phyloP scores from a whole-genome alignment of 2,797 vertebrate genomes.

The Cyclura pinguis region DNA sequence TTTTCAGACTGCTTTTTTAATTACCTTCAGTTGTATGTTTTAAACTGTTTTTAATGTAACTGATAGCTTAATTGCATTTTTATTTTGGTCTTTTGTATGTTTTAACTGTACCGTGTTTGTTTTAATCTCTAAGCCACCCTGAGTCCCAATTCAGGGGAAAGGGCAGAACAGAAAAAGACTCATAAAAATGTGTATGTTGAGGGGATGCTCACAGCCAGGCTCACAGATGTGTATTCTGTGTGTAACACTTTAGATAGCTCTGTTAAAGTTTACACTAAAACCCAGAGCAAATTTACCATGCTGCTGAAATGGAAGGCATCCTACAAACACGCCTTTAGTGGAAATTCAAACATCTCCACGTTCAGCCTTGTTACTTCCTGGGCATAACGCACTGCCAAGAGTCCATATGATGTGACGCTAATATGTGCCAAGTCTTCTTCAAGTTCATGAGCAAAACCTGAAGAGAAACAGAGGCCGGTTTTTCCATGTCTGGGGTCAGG shows the following conservation, averaged over 20 bases:
- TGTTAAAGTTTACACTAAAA: background rate
- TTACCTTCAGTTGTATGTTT: background rate
- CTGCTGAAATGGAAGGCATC: too few species aligned
- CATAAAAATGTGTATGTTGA: too few species aligned
- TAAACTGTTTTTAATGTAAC: background rate
- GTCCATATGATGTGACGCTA: background rate
- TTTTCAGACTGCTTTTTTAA: background rate
- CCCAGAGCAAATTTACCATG: background rate
- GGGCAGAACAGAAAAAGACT: too few species aligned
- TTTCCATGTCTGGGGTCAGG: too few species aligned
- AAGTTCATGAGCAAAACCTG: background rate
- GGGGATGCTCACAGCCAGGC: too few species aligned
- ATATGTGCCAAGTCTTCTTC: background rate
- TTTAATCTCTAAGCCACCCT: too few species aligned
- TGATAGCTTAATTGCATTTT: background rate
- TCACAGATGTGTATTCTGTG: too few species aligned
- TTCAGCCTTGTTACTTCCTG: background rate
- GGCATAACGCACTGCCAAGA: background rate
- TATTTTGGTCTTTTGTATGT: too few species aligned
- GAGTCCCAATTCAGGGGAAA: too few species aligned
- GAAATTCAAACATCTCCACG: background rate
- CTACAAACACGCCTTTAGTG: background rate
- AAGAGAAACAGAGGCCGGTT: background rate
- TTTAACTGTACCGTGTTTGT: too few species aligned
- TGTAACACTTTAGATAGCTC: too few species aligned